Percentiles rank a stretch among this genome's conserved stretches.
phyloP scores from a whole-genome alignment of 2,113 vertebrate genomes.

The Fregetta grallaria region DNA sequence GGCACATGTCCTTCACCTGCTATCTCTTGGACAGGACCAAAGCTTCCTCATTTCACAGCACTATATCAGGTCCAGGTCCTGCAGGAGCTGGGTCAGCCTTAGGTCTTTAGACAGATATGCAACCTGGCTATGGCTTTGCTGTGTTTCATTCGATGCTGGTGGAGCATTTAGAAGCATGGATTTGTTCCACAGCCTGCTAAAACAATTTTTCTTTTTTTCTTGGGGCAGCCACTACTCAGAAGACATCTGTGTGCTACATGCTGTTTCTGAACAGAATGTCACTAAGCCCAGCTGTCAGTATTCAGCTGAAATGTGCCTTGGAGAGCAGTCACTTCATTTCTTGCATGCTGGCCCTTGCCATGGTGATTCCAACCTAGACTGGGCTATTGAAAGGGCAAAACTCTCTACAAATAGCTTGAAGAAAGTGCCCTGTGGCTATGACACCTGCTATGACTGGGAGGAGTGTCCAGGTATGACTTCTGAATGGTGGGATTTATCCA shows the following conservation, averaged over 20 bases:
- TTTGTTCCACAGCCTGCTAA: neutral
- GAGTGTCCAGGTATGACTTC: slow-evolving; percentile 80
- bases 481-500: neutral
- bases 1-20: neutral
- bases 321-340: slow-evolving; percentile 77
- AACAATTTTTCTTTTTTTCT: neutral
- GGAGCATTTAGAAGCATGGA: neutral
- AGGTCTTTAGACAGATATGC: neutral
- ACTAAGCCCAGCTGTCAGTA: slow-evolving; percentile 83
- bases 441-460: slow-evolving; percentile 93
- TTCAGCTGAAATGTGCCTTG: slow-evolving; percentile 80
- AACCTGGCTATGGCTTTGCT: neutral
- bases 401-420: slow-evolving; percentile 79
- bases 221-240: slow-evolving; percentile 72
- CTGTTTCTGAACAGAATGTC: slow-evolving; percentile 36
- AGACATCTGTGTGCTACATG: slow-evolving; percentile 81
- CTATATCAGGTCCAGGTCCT: neutral
- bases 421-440: slow-evolving; percentile 78
- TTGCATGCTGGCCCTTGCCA: slow-evolving; percentile 76
- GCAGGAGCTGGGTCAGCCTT: neutral
- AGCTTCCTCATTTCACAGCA: neutral
- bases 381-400: slow-evolving; percentile 80
- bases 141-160: neutral
- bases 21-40: neutral
- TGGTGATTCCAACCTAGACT: slow-evolving; percentile 59